These are phyloP conservation scores for Nebria ingens DNA, from an alignment of 1,140 invertebrate species.

Conservation along the genomic window DNA sequence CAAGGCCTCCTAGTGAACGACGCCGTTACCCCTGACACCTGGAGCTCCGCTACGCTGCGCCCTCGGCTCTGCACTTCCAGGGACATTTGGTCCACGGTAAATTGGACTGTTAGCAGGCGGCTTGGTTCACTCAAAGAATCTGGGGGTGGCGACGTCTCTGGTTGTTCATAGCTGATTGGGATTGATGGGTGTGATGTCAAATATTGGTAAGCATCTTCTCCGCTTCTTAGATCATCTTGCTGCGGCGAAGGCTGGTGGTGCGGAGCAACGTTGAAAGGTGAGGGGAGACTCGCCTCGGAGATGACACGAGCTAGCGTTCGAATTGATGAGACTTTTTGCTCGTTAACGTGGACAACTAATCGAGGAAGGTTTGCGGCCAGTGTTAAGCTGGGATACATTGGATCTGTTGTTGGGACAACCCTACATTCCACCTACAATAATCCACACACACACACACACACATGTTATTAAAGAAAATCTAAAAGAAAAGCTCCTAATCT, in stretches of 20 bases:
- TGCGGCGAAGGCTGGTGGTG: background rate
- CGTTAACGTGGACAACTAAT: constrained; percentile 81
- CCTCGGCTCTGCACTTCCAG: constrained; percentile 77
- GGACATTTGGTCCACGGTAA: constrained; percentile 78
- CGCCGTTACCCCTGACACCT: constrained; percentile 77
- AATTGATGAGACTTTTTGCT: constrained; percentile 65
- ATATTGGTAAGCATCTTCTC: constrained; percentile 16
- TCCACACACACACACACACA: constrained; percentile 45
- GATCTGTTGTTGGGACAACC: constrained; percentile 71
- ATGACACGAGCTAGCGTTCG: constrained; percentile 37
- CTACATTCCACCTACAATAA: constrained; percentile 63
- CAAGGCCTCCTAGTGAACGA: constrained; percentile 58
- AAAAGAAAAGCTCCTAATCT: background rate
- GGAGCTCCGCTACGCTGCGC: constrained; percentile 77
- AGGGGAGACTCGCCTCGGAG: constrained; percentile 34
- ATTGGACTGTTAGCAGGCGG: constrained; percentile 74
- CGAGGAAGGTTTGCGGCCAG: constrained; percentile 76
- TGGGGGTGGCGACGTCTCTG: constrained; percentile 12
- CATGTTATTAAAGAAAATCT: background rate
- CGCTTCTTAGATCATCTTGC: constrained; percentile 8
- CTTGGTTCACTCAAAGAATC: constrained; percentile 30
- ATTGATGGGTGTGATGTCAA: constrained; percentile 14
- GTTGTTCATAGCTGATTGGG: constrained; percentile 25
- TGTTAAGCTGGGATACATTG: constrained; percentile 71
- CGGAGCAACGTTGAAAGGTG: constrained; percentile 26